Base-by-base conservation (phyloP, 2,888 invertebrate genomes). In the Papilio protenor region DNA sequence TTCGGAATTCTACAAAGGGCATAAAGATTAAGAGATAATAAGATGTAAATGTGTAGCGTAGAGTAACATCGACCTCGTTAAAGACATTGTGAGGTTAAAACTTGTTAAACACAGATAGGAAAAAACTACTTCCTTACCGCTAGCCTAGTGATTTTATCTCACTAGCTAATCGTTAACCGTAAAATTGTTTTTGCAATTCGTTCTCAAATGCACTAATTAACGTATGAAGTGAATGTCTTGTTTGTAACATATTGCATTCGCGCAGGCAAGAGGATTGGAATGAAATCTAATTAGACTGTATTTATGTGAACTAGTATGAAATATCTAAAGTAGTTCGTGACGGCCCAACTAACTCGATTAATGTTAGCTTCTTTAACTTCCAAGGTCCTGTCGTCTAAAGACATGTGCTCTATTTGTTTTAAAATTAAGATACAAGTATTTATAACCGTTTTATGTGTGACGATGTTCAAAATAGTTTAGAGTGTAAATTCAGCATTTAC, bases 161-260 rank as follows among this genome's bases (percentile, higher is more conserved):
- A 61, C 18, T 52, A 47, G 23, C 21, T 23, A 45, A 61, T 27
- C 61, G 52, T 72, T 33, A 73, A 73, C 49, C 59, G 72, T 75
- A 45, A 75, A 75, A 52, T 76, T 55, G 72, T 77, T 77, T 72
- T 73, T 77, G 73, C 72, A 73, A 73, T 66, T 59, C 40, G 75
- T 52, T 47, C 71, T 27, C 45, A 45, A 72, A 47, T 72, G 33
- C 64, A 55, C 52, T 73, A 73, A 77, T 77, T 77, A 73, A 55
- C 64, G 33, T 61, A 72, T 49, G 49, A 27, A 71, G 72, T 21
- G 71, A 71, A 72, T 14, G 23, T 57, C 40, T 66, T 70, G 59
- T 70, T 75, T 21, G 40, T 45, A 57, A 18, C 2, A n/a, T 47
- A 57, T 70, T 71, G 75, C 57, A 70, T 45, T 45, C 16, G 18